Evolutionary conservation across 1,140 invertebrate genomes (phyloP).

Genomic region (Heliothis subflexa): DNA sequence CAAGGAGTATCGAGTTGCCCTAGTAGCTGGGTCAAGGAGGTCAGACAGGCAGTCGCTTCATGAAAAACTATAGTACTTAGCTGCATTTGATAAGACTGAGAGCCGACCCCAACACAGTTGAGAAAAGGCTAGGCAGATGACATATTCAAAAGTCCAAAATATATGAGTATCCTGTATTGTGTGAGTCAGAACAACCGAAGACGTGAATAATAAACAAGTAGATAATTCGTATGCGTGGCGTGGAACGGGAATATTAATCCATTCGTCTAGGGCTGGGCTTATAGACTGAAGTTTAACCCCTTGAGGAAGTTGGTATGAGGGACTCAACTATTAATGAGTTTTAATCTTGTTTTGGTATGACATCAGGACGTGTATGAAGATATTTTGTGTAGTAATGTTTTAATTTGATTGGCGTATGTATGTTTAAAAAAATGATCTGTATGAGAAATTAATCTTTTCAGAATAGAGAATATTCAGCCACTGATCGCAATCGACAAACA

Average conservation of each 20-base stretch:
- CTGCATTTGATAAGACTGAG: too few species aligned
- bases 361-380: too few species aligned
- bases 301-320: not conserved
- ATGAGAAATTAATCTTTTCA: too few species aligned
- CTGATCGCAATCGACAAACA: too few species aligned
- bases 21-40: too few species aligned
- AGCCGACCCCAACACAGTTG: too few species aligned
- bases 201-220: conserved; percentile 15
- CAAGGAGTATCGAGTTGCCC: too few species aligned
- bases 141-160: conserved; percentile 24
- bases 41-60: not conserved
- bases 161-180: conserved; percentile 7
- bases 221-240: conserved; percentile 23
- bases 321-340: conserved; percentile 27
- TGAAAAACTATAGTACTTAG: too few species aligned
- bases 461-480: too few species aligned
- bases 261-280: conserved; percentile 1
- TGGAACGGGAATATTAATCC: conserved; percentile 18
- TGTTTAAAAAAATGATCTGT: too few species aligned
- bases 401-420: not conserved
- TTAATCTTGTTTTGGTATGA: conserved; percentile 5
- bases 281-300: not conserved
- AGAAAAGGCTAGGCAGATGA: not conserved
- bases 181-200: not conserved
- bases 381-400: too few species aligned